These are phyloP conservation scores for Esox masquinongy DNA, from an alignment of 2,797 vertebrate species.

Conservation along the genomic window DNA sequence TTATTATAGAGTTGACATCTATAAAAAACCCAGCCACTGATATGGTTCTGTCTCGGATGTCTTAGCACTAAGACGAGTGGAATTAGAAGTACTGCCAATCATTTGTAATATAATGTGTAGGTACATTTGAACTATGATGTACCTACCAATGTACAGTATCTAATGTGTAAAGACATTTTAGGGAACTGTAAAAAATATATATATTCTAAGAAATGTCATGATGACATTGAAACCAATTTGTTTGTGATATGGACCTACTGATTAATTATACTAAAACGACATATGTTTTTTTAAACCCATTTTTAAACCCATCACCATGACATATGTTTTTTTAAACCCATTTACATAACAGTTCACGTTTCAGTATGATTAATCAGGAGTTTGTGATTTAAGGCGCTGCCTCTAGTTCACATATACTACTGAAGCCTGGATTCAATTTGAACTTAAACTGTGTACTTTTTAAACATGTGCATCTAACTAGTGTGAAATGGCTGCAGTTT, in stretches of 20 bases:
- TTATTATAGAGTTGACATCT: background rate
- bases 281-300: background rate
- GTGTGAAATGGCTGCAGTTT: too few relatives aligned
- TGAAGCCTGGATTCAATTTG: too few relatives aligned
- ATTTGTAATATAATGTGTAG: background rate
- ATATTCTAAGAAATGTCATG: too few relatives aligned
- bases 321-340: too few relatives aligned
- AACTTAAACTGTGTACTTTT: too few relatives aligned
- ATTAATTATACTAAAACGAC: background rate
- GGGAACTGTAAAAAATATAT: conserved; percentile 28
- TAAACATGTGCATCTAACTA: too few relatives aligned
- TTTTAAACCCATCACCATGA: too few relatives aligned
- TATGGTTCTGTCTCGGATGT: background rate
- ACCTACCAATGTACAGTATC: conserved; percentile 25
- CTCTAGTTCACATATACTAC: too few relatives aligned
- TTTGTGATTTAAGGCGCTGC: too few relatives aligned
- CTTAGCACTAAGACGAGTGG: background rate
- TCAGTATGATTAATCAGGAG: too few relatives aligned
- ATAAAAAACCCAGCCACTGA: background rate
- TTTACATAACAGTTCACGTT: too few relatives aligned
- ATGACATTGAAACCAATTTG: too few relatives aligned
- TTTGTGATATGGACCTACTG: conserved; percentile 3
- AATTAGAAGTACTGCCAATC: background rate
- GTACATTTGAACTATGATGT: background rate
- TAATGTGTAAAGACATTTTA: background rate